These are phyloP conservation scores for Xanthia togata DNA, from an alignment of 2,888 invertebrate species.

Conservation along the genomic window DNA sequence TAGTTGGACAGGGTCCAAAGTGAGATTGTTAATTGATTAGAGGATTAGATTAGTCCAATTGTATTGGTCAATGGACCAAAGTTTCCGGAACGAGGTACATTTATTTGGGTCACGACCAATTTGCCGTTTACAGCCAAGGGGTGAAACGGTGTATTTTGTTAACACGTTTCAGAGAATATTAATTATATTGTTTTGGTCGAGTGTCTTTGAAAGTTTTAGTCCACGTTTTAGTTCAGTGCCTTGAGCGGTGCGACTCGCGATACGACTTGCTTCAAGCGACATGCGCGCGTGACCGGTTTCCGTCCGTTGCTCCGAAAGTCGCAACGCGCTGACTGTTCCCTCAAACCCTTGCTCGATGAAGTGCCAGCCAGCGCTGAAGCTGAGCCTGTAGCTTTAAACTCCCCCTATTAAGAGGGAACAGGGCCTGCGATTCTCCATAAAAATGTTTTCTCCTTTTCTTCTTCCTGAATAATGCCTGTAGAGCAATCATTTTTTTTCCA, in stretches of 20 bases:
- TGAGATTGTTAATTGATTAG: conserved; percentile 62
- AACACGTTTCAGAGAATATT: conserved; percentile 31
- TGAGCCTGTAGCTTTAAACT: too few relatives aligned
- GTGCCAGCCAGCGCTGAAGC: too few relatives aligned
- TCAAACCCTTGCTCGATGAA: too few relatives aligned
- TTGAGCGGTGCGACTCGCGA: not conserved
- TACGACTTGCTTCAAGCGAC: not conserved
- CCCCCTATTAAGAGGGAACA: too few relatives aligned
- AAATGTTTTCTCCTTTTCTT: too few relatives aligned
- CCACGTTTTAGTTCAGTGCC: not conserved
- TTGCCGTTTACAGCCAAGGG: conserved; percentile 41
- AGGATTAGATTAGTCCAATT: conserved; percentile 57
- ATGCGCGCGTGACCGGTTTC: not conserved
- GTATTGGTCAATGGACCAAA: conserved; percentile 59
- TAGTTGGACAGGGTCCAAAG: conserved; percentile 39
- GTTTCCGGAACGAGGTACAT: conserved; percentile 51
- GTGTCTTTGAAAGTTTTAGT: not conserved
- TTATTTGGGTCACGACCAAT: conserved; percentile 62
- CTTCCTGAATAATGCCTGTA: too few relatives aligned
- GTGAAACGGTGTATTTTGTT: conserved; percentile 22
- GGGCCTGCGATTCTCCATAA: too few relatives aligned
- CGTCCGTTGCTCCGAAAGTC: not conserved
- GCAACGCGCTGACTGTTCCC: too few relatives aligned
- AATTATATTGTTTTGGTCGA: conserved; percentile 20
- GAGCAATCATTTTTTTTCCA: too few relatives aligned